A percentile compares a stretch with the other conserved stretches of the same genome.
Evolutionary conservation across 2,888 invertebrate species (phyloP).

Genomic region (Dasypogon diadema): DNA sequence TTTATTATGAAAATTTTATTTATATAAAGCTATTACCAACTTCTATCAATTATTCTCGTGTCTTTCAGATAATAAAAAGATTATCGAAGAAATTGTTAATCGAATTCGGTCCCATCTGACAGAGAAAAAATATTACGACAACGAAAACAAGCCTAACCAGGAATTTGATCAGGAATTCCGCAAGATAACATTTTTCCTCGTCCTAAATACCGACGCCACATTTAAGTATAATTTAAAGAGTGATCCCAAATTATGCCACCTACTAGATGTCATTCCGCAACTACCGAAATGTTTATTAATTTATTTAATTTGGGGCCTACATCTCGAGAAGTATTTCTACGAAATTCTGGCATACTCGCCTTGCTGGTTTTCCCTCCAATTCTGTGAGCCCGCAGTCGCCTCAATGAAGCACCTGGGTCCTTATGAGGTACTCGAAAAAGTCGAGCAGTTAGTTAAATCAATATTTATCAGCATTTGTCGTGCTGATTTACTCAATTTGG

Average conservation of each 20-base stretch:
- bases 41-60: not conserved
- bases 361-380: conserved; percentile 63
- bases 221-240: conserved; percentile 61
- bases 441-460: conserved; percentile 59
- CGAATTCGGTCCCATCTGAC: conserved; percentile 59
- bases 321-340: conserved; percentile 61
- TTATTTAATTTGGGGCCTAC: conserved; percentile 61
- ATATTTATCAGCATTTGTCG: conserved; percentile 61
- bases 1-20: no score
- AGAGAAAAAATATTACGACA: conserved; percentile 57
- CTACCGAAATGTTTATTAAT: conserved; percentile 62
- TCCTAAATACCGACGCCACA: conserved; percentile 62
- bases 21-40: no score
- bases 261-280: conserved; percentile 61
- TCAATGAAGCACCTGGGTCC: conserved; percentile 61
- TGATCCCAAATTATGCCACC: conserved; percentile 60
- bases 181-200: conserved; percentile 62
- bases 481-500: conserved; percentile 59
- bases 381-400: conserved; percentile 60
- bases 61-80: conserved; percentile 61
- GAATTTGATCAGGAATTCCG: conserved; percentile 58
- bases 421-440: conserved; percentile 61
- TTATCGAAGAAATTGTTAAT: conserved; percentile 60
- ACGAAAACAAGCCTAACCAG: conserved; percentile 56
- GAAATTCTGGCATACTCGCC: conserved; percentile 62